Evolutionary conservation across 2,888 invertebrate genomes (phyloP).

Genomic region (Pycnomerus fuliginosus): DNA sequence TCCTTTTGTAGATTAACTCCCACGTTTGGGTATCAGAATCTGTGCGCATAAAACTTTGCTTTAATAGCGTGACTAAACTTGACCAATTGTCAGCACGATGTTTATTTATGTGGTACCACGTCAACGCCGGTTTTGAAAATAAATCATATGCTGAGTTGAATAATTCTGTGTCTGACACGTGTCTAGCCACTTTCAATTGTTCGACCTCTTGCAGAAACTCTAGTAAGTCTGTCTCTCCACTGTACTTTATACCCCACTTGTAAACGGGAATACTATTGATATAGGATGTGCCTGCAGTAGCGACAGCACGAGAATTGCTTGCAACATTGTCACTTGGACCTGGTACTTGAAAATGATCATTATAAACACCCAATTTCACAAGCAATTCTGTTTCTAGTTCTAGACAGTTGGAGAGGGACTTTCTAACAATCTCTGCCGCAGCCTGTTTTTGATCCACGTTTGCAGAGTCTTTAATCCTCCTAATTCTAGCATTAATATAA

Average conservation of each 20-base stretch:
- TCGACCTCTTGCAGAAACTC: neutral
- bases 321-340: too few species aligned
- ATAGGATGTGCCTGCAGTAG: too few species aligned
- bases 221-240: neutral
- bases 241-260: neutral
- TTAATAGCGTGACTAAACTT: neutral
- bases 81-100: neutral
- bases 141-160: neutral
- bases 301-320: too few species aligned
- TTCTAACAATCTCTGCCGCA: too few species aligned
- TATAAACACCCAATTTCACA: too few species aligned
- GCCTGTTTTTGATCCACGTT: too few species aligned
- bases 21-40: neutral
- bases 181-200: neutral
- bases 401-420: too few species aligned
- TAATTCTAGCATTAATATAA: too few species aligned
- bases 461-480: too few species aligned
- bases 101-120: neutral
- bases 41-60: neutral
- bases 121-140: neutral
- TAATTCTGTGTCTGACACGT: neutral
- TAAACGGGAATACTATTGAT: neutral
- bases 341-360: too few species aligned
- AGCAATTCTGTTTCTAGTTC: too few species aligned
- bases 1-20: neutral